A percentile compares a stretch with the other conserved stretches of the same genome.
These are phyloP conservation scores for Bellardia bayeri DNA, from an alignment of 2,888 invertebrate species.

Conservation along the genomic window DNA sequence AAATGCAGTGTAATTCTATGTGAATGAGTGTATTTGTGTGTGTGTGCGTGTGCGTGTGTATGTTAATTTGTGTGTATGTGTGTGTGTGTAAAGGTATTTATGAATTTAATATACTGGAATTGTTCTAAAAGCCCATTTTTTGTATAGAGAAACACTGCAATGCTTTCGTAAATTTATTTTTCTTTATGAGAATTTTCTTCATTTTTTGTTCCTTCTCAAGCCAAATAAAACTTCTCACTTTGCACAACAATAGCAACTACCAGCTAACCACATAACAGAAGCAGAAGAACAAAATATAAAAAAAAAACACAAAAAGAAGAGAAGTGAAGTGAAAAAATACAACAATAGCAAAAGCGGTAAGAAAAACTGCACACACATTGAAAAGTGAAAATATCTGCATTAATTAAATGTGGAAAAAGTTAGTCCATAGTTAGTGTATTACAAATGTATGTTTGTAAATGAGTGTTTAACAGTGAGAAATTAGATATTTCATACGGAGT, in stretches of 20 bases:
- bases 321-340: conserved; percentile 3
- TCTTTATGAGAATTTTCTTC: conserved; percentile 27
- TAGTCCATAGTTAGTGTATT: conserved; percentile 39
- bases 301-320: background rate
- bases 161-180: conserved; percentile 36
- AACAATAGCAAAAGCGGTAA: conserved; percentile 1
- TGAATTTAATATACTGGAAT: conserved; percentile 49
- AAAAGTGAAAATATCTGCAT: conserved; percentile 72
- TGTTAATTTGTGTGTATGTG: background rate
- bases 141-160: conserved; percentile 18
- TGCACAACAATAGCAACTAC: conserved; percentile 27
- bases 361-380: conserved; percentile 39
- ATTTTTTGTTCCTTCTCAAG: conserved; percentile 27
- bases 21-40: background rate
- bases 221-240: conserved; percentile 39
- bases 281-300: background rate
- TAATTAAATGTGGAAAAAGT: conserved; percentile 71
- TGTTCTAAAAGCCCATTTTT: conserved; percentile 51
- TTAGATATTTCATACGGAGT: too few relatives aligned
- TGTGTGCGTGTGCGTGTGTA: too few relatives aligned
- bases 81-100: conserved; percentile 18
- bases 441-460: background rate
- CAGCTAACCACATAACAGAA: conserved; percentile 39
- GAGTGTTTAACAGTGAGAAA: background rate
- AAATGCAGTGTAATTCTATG: background rate